A percentile compares a stretch with the other conserved stretches of the same genome.
Evolutionary conservation across 2,113 vertebrate genomes (phyloP).

Genomic region (Lonchura striata): DNA sequence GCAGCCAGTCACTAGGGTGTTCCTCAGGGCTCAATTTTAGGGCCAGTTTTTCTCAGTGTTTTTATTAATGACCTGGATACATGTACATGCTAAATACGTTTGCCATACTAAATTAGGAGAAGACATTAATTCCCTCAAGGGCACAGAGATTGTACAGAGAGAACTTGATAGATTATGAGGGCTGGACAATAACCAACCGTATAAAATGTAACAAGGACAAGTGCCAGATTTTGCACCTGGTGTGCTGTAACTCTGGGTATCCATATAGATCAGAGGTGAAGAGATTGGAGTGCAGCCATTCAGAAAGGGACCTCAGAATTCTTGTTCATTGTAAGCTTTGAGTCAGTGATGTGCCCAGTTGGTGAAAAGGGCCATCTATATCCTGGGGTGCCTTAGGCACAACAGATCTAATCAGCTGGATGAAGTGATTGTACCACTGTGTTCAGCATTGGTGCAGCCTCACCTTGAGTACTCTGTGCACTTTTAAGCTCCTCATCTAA

Average conservation of each 20-base stretch:
- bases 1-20: background rate
- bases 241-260: background rate
- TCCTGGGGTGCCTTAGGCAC: background rate
- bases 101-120: background rate
- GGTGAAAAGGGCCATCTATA: fast-evolving
- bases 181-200: background rate
- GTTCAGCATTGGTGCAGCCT: background rate
- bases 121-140: background rate
- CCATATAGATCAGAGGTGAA: background rate
- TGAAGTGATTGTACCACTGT: background rate
- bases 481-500: background rate
- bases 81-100: background rate
- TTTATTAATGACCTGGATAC: background rate
- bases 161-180: background rate
- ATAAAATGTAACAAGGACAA: background rate
- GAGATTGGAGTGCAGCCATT: background rate
- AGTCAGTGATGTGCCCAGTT: background rate
- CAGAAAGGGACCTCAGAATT: background rate
- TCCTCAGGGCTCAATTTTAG: background rate
- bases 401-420: background rate
- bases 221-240: background rate
- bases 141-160: background rate
- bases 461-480: fast-evolving
- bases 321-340: background rate
- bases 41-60: background rate